Evolutionary conservation across 2,888 invertebrate genomes (phyloP), one percentile per base, ranked within the genome.

Genomic region (Torymus tubicola): DNA sequence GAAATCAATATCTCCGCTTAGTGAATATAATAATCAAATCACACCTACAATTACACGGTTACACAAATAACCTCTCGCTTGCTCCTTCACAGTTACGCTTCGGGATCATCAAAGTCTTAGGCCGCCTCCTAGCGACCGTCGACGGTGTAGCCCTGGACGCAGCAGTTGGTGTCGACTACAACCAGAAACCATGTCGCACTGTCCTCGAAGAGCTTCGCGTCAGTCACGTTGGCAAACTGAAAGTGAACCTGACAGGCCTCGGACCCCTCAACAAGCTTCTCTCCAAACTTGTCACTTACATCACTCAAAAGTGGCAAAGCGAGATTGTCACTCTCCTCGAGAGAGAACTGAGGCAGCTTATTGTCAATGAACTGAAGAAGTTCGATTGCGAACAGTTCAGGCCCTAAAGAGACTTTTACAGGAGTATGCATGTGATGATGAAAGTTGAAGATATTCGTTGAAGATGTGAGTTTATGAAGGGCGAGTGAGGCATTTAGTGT

Each of bases 321-420:
- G 77, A 83, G 8, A 85, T 87, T 52, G 74, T 82, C 5, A 8
- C 8, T 2, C 61, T 14, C n/a, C 12, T 87, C 8, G 84, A 85
- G 69, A 13, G 21, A 1, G 78, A 85, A 21, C 50, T 83, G 0
- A 52, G n/a, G 1, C 55, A 75, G 12, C 14, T 81, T 18, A 10
- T 80, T 4, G 69, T 76, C 2, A 12, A 81, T 13, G 69, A 80
- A 57, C 55, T 86, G 18, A 60, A 81, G 16, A 76, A 73, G 12
- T 84, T 86, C 14, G 55, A 85, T 58, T 86, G 86, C 65, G 85
- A 86, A 69, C 84, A 75, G 69, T 85, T 80, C 21, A 81, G 85
- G 31, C 80, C 82, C n/a, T 82, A 24, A 82, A 63, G n/a, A 42
- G 42, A 42, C 42, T 42, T 42, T 42, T 42, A 8, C 1, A 5